Base-by-base conservation (phyloP, 92 coral and sea anemone genomes). In the Isaurus tuberculatus region DNA sequence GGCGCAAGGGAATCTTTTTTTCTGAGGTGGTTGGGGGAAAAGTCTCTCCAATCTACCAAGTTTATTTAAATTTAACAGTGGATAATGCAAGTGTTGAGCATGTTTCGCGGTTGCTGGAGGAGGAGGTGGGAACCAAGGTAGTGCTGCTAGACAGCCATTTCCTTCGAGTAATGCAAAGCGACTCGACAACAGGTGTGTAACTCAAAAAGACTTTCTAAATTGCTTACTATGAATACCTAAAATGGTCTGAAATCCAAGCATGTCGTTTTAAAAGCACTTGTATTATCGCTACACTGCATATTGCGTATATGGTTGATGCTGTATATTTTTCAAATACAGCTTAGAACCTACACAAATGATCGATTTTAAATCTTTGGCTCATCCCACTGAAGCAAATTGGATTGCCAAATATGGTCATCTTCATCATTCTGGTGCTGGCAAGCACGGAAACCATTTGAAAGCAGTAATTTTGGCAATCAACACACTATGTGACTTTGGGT, bases 71-170 rank as follows among this genome's bases (percentile, higher is more conserved):
- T 34, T 34, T 84, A 8, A 74, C 32, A 44, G 46, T n/a, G 3
- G 75, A 75, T 0, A 73, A 48, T 2, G 83, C 88, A 10, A 34
- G 60, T n/a, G 73, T 71, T 16, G 83, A 84, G 25, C 20, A 46
- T 23, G 61, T 84, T 30, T 33, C 33, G 28, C 26, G 65, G 30
- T 9, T 58, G 37, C 74, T 74, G 6, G 88, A 74, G 33, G 73
- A 46, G 16, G 88, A 84, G 46, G 88, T 70, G 29, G 83, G 83
- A 72, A 30, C 66, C 0, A 57, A 70, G 48, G 87, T 73, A 25
- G 29, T 73, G 70, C 73, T 84, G 8, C 81, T 84, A 17, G 82
- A 84, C 63, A 73, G 64, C 87, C 75, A 49, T 29, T 72, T n/a
- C 44, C 57, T 84, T n/a, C 87, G 68, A 8, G 73, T 84, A 48